phyloP scores from a whole-genome alignment of 23 tunicate species.

The Styela clava region DNA sequence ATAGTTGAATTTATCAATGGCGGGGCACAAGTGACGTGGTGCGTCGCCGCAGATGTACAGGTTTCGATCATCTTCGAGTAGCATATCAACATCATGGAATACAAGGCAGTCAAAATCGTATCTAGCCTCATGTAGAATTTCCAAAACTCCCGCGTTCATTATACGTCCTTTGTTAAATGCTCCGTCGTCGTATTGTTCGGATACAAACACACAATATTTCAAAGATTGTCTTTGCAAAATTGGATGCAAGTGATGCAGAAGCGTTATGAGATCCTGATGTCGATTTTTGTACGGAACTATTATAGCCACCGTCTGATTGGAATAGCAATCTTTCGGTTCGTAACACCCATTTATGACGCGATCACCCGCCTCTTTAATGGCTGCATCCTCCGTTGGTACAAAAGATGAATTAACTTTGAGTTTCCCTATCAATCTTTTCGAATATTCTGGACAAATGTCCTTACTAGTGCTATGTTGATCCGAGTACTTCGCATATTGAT shows the following conservation, averaged over 20 bases:
- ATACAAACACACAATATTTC: conserved; percentile 79
- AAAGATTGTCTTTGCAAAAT: conserved; percentile 75
- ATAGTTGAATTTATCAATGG: conserved; percentile 97
- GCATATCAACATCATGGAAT: conserved; percentile 98
- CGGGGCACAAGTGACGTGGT: conserved; percentile 86
- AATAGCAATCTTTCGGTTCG: conserved; percentile 42
- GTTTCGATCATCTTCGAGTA: conserved; percentile 83
- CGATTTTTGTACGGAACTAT: conserved; percentile 95
- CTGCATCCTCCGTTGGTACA: conserved; percentile 32
- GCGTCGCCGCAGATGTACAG: conserved; percentile 50
- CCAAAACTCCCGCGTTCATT: conserved; percentile 89
- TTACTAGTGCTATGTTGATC: too few species aligned
- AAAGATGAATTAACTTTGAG: conserved; percentile 36
- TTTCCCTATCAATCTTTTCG: too few species aligned
- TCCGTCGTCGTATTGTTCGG: conserved; percentile 92
- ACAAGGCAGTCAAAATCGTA: conserved; percentile 74
- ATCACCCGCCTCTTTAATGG: conserved; percentile 36
- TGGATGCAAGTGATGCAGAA: conserved; percentile 70
- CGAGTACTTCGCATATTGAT: too few species aligned
- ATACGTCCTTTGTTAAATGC: conserved; percentile 87
- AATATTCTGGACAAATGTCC: too few species aligned
- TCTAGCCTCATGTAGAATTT: conserved; percentile 25
- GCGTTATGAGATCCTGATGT: conserved; percentile 57
- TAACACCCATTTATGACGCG: conserved; percentile 49
- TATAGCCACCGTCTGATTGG: conserved; percentile 78